Evolutionary conservation across 2,888 invertebrate genomes (phyloP), one percentile per base, ranked within the genome.

Genomic region (Thymelicus sylvestris): DNA sequence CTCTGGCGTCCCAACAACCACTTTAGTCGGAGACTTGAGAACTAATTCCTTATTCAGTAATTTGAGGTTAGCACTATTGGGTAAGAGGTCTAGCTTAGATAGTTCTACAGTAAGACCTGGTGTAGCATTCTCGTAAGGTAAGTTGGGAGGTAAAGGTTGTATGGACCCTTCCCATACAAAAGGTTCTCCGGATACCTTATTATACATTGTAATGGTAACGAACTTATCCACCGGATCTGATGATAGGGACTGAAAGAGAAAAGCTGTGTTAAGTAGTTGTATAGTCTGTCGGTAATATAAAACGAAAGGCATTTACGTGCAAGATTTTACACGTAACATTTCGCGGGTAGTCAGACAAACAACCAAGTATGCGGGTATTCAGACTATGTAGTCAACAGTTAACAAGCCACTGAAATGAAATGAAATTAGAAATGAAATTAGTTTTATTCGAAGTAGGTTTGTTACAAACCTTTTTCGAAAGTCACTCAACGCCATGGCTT

Each of bases 141-240:
- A 75, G 41, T 79, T 79, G 13, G 83, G 78, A 0, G 86, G 81
- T 0, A 89, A 6, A 0, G 80, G 73, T 1, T 76, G 76, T 4
- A 93, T 79, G 0, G 78, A 74, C 0, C 91, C 90, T 0, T 81
- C 75, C 91, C 89, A 91, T 0, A 75, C 72, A 72, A 80, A 83
- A 0, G 92, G 91, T 50, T 91, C 86, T 0, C 89, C 90, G 0
- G 90, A 84, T 0, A 86, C 76, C 72, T 85, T 88, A 78, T 92
- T 91, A 82, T 87, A 92, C 0, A 87, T 75, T 0, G 90, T 91
- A n/a, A 92, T 81, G 0, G 83, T 80, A 15, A 83, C 87, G 0
- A 75, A 74, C 72, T 80, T 82, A 0, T 76, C 74, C 2, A 71
- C 73, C 0, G 71, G 66, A 4, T 85, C 83, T 5, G 81, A 67